Base-by-base conservation (phyloP, 2,888 invertebrate species). In the Heliconius hortense region DNA sequence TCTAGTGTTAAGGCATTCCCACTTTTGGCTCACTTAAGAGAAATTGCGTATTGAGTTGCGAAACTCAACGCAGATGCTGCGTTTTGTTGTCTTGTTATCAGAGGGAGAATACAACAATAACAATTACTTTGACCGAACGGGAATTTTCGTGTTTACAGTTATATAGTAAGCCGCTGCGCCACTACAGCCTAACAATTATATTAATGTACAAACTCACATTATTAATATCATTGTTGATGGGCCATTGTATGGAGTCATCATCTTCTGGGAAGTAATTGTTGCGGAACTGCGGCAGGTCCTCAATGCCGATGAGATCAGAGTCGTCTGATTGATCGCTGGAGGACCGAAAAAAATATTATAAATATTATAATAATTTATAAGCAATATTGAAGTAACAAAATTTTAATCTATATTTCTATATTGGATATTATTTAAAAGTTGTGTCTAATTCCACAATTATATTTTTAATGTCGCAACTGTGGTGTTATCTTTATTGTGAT, bases 231-330 rank as follows among this genome's bases (percentile, higher is more conserved):
- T 64, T 56, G 39, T 73, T 60, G 31, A 39, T 71, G 11, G 72
- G 24, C 4, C 60, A 69, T 15, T 82, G 81, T 8, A 76, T 10
- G 0, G 87, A 86, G 78, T 78, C 77, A 60, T 77, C 78, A 75
- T 87, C 87, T 1, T 69, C 86, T 26, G 86, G 87, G 82, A 88
- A 89, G 86, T 85, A 88, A 80, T 92, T 90, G 77, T 85, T 84
- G 11, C 89, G 87, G 88, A 96, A 96, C 84, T 96, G 95, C 11
- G 95, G 95, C 86, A 95, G 90, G 82, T 96, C 94, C 83, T 96
- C 96, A 63, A 96, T 93, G 56, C 96, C 96, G 80, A 96, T 95
- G 77, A 96, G 88, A 81, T 96, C 96, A 0, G 96, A 96, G 84
- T 95, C 95, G 43, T 94, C 94, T 35, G 96, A 96, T 28, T 87